Base-by-base conservation (phyloP, 2,113 vertebrate genomes). In the Chloebia gouldiae region DNA sequence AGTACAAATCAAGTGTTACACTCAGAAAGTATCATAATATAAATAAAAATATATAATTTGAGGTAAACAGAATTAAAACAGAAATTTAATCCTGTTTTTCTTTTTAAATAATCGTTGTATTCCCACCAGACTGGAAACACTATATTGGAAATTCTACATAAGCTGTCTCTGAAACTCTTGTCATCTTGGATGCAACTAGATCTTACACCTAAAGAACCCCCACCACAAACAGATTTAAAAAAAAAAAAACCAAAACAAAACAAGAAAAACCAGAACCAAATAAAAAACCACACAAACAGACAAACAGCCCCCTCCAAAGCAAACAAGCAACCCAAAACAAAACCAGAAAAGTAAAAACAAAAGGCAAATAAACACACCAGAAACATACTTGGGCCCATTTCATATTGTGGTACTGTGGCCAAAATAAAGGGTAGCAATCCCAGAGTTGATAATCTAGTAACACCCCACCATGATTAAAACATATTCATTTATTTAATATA, bases 171-270 rank as follows among this genome's bases (percentile, higher is more conserved):
- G 20, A 37, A 93, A 31, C 9, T 75, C n/a, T n/a, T 47, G 22
- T 27, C 27, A 60, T 50, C 35, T 64, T 71, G 24, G 25, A 71
- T 5, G 0, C 31, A 90, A 78, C 15, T 65, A 33, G 50, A 70
- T 78, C 81, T 81, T 63, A 61, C 7, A 19, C 25, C 20, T 66
- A 37, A 88, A 91, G 27, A 83, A 27, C 16, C 12, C 0, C 7
- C 2, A 31, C 4, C 3, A 24, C 4, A 40, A 47, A 51, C 8
- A 35, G 33, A 56, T 47, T 37, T 2, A 0, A 3, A 44, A 53
- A 33, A 40, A 27, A 7, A 3, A 0, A 2, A 27, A 7, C 2
- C 0, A 2, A 13, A 42, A 44, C 11, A 2, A 57, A 47, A 47
- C 19, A 3, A 24, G 39, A 45, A 47, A 28, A 59, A 40, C 21